Evolutionary conservation across 2,888 invertebrate genomes (phyloP).

Genomic region (Stenotaenia linearis): DNA sequence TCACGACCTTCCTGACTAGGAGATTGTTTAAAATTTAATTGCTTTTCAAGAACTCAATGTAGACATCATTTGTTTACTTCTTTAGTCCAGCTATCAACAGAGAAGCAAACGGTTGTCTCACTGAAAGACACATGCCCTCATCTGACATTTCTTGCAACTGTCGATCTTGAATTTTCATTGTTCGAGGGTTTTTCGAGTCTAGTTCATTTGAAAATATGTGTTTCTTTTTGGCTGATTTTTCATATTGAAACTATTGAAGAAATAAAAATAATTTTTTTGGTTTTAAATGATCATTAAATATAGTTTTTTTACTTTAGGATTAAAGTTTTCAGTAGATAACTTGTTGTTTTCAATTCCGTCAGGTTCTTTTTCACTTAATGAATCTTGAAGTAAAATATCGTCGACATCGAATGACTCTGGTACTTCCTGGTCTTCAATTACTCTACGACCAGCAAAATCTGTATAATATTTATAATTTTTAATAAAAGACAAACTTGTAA

Average conservation of each 20-base stretch:
- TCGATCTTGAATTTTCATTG: constrained; percentile 59
- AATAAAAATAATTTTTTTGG: background rate
- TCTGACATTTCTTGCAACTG: constrained; percentile 76
- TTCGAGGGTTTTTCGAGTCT: background rate
- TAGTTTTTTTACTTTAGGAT: background rate
- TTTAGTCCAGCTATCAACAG: constrained; percentile 88
- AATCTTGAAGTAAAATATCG: constrained; percentile 48
- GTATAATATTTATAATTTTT: background rate
- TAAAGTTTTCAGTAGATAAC: background rate
- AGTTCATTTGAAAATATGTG: background rate
- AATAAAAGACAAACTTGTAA: background rate
- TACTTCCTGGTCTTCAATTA: constrained; percentile 51
- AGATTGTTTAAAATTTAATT: background rate
- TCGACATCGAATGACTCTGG: constrained; percentile 46
- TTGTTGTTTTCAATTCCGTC: background rate
- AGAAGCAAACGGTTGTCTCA: constrained; percentile 96
- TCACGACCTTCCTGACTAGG: constrained; percentile 75
- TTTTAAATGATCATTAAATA: background rate
- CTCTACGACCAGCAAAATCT: constrained; percentile 46
- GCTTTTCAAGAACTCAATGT: background rate
- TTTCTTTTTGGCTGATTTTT: background rate
- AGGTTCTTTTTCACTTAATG: constrained; percentile 37
- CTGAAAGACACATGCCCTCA: constrained; percentile 78
- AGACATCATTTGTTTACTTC: constrained; percentile 51
- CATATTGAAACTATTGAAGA: background rate